Percentiles rank a stretch among this genome's conserved stretches.
Conservation (phyloP, 1,140 invertebrate genomes). For the Watersipora subatra region DNA sequence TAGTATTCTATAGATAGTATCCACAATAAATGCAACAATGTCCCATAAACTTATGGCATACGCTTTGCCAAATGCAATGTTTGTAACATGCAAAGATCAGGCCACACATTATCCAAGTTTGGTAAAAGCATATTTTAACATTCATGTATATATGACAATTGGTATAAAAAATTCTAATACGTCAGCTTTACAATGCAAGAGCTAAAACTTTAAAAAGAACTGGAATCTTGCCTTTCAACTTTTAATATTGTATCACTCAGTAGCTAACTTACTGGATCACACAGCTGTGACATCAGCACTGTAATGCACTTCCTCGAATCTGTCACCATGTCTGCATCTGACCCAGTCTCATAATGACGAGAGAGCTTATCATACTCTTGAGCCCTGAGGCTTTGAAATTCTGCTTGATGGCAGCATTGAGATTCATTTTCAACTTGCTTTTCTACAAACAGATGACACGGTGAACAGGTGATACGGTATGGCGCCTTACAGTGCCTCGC, state of each 20-base stretch:
- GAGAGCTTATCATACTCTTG: background rate
- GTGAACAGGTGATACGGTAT: background rate
- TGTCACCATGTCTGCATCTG: background rate
- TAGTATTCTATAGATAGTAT: no score
- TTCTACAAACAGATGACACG: background rate
- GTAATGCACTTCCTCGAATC: background rate
- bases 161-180: no score
- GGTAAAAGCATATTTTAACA: background rate
- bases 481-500: background rate
- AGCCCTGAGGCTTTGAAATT: background rate
- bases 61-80: no score
- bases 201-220: no score
- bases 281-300: background rate
- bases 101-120: background rate
- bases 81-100: no score
- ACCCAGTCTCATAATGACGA: background rate
- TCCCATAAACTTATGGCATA: no score
- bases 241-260: background rate
- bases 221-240: background rate
- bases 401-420: background rate
- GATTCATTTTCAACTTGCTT: background rate
- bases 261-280: background rate
- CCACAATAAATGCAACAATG: no score
- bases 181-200: no score
- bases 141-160: no score